Base-by-base conservation (phyloP, 2,888 invertebrate genomes). In the Caenorhabditis afra region DNA sequence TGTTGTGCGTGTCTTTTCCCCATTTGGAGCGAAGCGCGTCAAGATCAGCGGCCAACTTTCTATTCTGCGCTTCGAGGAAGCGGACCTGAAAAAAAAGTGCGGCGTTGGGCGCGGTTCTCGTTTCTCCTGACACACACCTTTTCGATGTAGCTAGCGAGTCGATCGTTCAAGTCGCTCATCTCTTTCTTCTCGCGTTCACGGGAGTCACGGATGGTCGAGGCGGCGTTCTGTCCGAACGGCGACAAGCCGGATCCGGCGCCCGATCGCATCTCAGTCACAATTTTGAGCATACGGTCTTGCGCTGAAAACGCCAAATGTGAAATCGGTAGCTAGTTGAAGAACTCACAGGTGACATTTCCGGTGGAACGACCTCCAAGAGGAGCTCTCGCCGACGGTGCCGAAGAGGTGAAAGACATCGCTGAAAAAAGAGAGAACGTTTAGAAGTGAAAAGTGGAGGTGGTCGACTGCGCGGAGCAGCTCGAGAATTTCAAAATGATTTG, bases 71-170 rank as follows among this genome's bases (percentile, higher is more conserved):
- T 70, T 90, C 90, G 55, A 90, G 82, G 84, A 91, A 91, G 59
- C 90, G 90, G 39, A 90, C 90, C 87, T 89, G 62, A 47, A 61
- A 52, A 37, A 37, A 58, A 61, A 16, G 12, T 44, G 10, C n/a
- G 22, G 8, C 12, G 35, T 62, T 62, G 62, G 62, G 62, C 62
- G 71, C 57, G 62, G 62, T 49, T 62, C 57, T 16, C 49, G 16
- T 12, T 47, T n/a, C 14, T 18, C 39, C 16, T 22, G 11, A 8
- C 7, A n/a, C 47, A 39, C 22, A 71, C 87, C 89, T 92, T 92
- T 90, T 92, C 92, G 82, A 92, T 92, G 89, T 92, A 92, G 87
- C 88, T 90, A 81, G 92, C 92, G 71, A 92, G 91, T 64, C 92
- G 88, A 86, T 92, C 92, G 88, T 92, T 92, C 83, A 92, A 86